phyloP scores from a whole-genome alignment of 37 sponge, comb jelly and placozoan genomes.

The Aplysina aerophoba region DNA sequence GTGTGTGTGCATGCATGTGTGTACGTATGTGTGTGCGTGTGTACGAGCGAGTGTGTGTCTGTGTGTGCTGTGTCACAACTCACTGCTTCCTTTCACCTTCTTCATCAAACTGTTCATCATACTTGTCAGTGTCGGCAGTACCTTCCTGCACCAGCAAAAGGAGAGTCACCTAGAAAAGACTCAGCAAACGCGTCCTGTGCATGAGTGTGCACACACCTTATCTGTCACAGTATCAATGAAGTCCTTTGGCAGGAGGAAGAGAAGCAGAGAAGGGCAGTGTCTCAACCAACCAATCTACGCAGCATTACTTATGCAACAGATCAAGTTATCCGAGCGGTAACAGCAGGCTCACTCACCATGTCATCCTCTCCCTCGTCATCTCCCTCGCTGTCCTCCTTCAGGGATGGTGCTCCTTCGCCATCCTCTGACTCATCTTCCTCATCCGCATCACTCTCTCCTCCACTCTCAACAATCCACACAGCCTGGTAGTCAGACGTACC shows the following conservation, averaged over 20 bases:
- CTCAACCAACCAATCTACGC: too few relatives aligned
- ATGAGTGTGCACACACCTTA: too few relatives aligned
- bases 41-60: neutral
- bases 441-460: constrained; percentile 44
- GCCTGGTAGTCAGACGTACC: constrained; percentile 95
- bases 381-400: constrained; percentile 39
- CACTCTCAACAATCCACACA: constrained; percentile 80
- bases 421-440: constrained; percentile 17
- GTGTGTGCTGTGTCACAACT: constrained; percentile 7
- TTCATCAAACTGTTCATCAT: constrained; percentile 64
- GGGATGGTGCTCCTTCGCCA: neutral
- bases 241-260: too few relatives aligned
- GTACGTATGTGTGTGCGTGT: too few relatives aligned
- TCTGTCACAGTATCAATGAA: too few relatives aligned
- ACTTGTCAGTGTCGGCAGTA: constrained; percentile 39
- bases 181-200: too few relatives aligned
- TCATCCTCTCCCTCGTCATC: constrained; percentile 8
- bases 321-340: too few relatives aligned
- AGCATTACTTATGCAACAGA: too few relatives aligned
- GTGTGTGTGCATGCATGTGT: too few relatives aligned
- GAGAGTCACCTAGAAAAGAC: neutral
- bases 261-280: too few relatives aligned
- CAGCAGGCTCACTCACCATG: neutral
- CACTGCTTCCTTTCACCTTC: constrained; percentile 69
- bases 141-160: neutral